Conservation (phyloP, 2,113 vertebrate genomes). For the Sapajus apella region DNA sequence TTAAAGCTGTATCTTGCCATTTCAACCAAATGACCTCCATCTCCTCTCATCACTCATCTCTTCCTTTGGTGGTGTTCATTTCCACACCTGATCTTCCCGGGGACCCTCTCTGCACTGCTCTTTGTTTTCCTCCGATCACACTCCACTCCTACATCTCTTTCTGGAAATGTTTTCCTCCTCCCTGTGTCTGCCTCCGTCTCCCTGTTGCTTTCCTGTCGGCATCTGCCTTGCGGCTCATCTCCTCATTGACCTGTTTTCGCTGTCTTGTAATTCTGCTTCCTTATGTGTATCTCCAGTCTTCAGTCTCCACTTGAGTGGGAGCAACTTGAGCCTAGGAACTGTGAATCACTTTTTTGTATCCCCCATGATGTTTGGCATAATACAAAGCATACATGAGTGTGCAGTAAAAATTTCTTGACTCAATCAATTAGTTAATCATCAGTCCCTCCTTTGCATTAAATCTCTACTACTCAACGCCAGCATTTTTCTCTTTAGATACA, state of each 20-base stretch:
- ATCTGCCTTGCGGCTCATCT: background rate
- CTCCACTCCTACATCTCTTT: too few species aligned
- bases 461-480: background rate
- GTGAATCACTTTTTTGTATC: background rate
- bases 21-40: background rate
- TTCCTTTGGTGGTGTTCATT: background rate
- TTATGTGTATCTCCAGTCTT: background rate
- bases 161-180: background rate
- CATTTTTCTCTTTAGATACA: background rate
- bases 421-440: background rate
- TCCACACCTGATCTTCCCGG: background rate
- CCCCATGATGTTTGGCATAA: background rate
- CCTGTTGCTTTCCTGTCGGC: background rate
- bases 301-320: background rate
- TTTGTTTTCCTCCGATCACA: background rate
- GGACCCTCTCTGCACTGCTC: background rate
- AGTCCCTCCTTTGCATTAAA: background rate
- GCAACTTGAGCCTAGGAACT: background rate
- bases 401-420: background rate
- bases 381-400: background rate
- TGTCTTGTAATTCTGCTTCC: background rate
- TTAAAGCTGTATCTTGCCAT: background rate
- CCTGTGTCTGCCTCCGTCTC: background rate
- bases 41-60: background rate
- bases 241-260: background rate